Percentiles rank a stretch among this genome's conserved stretches.
Conservation (phyloP, 2,797 vertebrate genomes). For the Sebastes glaucus region DNA sequence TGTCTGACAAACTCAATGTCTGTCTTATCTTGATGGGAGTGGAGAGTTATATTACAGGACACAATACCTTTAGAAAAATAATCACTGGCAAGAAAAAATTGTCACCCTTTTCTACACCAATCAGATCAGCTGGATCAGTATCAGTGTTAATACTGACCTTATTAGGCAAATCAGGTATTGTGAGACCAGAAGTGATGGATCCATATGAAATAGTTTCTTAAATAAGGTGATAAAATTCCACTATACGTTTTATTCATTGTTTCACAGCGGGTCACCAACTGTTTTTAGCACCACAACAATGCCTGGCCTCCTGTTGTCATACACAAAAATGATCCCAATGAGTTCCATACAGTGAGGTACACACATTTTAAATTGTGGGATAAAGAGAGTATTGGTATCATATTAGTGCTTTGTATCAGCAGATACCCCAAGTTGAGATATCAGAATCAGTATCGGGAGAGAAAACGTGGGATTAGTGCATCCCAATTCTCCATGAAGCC, state of each 20-base stretch:
- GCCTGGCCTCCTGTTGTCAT: not conserved
- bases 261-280: not conserved
- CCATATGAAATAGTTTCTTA: not conserved
- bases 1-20: slow-evolving; percentile 11
- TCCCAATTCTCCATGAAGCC: not conserved
- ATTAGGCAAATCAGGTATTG: not conserved
- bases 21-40: not conserved
- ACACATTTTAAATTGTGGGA: not conserved
- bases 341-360: not conserved
- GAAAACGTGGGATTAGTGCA: not conserved
- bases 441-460: not conserved
- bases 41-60: not conserved
- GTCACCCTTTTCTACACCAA: not conserved
- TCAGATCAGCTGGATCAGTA: not conserved
- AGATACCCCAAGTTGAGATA: not conserved
- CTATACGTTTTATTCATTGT: not conserved
- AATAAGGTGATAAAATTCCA: not conserved
- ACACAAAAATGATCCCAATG: not conserved
- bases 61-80: not conserved
- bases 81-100: not conserved
- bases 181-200: not conserved
- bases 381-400: not conserved
- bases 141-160: not conserved
- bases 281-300: not conserved
- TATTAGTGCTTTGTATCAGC: not conserved